phyloP scores from a whole-genome alignment of 2,888 invertebrate genomes.

The Pseudococcus viburni region DNA sequence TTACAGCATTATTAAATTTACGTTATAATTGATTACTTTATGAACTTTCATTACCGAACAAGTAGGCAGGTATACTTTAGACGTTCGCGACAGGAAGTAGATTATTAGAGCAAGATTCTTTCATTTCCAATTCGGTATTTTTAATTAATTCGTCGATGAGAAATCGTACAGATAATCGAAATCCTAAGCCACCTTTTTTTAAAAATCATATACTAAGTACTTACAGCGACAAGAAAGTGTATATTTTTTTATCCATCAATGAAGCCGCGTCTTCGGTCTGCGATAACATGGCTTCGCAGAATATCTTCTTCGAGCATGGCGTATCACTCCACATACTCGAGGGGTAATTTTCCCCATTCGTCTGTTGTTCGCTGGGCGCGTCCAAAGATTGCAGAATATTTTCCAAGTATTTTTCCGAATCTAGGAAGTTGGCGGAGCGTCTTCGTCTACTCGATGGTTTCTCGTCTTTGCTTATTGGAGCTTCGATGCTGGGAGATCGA shows the following conservation, averaged over 20 bases:
- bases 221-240: constrained; percentile 81
- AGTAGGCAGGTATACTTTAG: not conserved
- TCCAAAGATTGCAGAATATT: constrained; percentile 41
- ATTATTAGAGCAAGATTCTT: constrained; percentile 48
- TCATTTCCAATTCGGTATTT: not conserved
- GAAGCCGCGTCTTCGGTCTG: constrained; percentile 80
- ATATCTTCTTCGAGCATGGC: constrained; percentile 83
- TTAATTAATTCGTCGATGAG: constrained; percentile 6
- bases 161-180: not conserved
- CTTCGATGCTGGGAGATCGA: constrained; percentile 37
- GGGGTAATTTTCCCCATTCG: not conserved
- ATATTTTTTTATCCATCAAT: constrained; percentile 87
- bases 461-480: not conserved
- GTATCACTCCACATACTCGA: constrained; percentile 80
- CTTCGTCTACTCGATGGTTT: not conserved
- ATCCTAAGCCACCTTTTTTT: not conserved
- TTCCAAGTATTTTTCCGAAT: constrained; percentile 47
- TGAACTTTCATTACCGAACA: constrained; percentile 36
- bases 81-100: constrained; percentile 33
- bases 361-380: constrained; percentile 12
- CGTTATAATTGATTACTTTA: constrained; percentile 43
- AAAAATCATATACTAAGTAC: constrained; percentile 71
- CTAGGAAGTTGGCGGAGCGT: constrained; percentile 13
- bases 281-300: constrained; percentile 82
- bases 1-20: constrained; percentile 2